Evolutionary conservation across 2,888 invertebrate genomes (phyloP), one percentile per base, ranked within the genome.

Genomic region (Andrena chrysosceles): DNA sequence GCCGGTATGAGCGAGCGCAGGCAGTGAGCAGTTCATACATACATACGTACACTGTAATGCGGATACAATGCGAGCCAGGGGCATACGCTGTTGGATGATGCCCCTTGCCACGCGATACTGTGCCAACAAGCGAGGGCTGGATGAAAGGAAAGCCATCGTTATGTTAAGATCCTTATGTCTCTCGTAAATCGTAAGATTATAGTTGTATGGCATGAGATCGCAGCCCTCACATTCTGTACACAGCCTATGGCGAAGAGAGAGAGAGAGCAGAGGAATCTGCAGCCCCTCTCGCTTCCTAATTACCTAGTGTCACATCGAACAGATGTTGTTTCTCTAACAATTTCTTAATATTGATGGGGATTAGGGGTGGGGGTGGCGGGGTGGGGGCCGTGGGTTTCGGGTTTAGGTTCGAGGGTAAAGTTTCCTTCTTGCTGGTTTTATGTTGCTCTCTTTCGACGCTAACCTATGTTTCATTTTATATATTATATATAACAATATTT

Each of bases 401-500:
- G 42, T 42, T 42, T 42, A 42, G 42, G 42, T 42, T 42, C 16
- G 42, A 62, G 64, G 69, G 69, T 81, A 84, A 80, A 74, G 64
- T 80, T 69, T 84, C 80, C 73, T 79, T 84, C 77, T 70, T 84
- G 75, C 42, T 76, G 80, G 42, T 88, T 89, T 77, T 74, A 83
- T 84, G 80, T 89, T 88, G 85, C 79, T 87, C 81, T 85, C 74
- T 66, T 69, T 90, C 87, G 89, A 91, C 88, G 88, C 90, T 92
- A 92, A 87, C 89, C 91, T 93, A 92, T 90, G 87, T 91, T 92
- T 91, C 90, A 89, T 89, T 90, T 89, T 91, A 94, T 94, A 94
- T 94, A 94, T 94, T 95, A 94, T 95, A 94, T 95, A 94, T 95
- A 95, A 95, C 95, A 95, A 95, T 95, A 95, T 95, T 95, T 95